Evolutionary conservation across 2,113 vertebrate genomes (phyloP).

Genomic region (Anoplopoma fimbria): DNA sequence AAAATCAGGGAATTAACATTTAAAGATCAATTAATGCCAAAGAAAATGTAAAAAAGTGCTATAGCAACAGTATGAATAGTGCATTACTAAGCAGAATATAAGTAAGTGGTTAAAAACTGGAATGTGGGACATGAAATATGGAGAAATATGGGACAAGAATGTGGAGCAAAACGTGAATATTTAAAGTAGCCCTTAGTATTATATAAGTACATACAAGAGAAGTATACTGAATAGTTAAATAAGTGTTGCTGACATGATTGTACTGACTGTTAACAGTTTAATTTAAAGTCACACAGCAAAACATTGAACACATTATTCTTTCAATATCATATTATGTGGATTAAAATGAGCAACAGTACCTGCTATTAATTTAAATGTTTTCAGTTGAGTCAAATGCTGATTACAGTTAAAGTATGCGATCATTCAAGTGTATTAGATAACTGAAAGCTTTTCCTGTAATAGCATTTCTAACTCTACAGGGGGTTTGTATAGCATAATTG

Average conservation of each 20-base stretch:
- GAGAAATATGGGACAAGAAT: not conserved
- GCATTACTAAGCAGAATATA: not conserved
- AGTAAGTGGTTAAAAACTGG: not conserved
- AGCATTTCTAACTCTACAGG: not conserved
- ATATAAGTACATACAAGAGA: not conserved
- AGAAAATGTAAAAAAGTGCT: not conserved
- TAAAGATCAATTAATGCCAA: not conserved
- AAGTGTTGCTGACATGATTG: not conserved
- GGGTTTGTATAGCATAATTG: not conserved
- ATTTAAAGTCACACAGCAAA: not conserved
- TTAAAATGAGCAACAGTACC: not conserved
- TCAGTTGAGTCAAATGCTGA: not conserved
- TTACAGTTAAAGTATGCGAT: not conserved
- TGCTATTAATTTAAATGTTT: not conserved
- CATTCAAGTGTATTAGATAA: conserved; percentile 16
- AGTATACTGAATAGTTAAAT: not conserved
- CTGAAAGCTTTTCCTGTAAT: not conserved
- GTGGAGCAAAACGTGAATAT: not conserved
- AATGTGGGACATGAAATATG: not conserved
- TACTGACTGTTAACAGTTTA: not conserved
- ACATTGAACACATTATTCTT: not conserved
- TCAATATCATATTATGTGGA: not conserved
- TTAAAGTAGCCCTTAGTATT: not conserved
- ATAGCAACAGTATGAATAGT: not conserved
- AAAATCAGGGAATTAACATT: not conserved